Percentiles rank a stretch among this genome's conserved stretches.
phyloP scores from a whole-genome alignment of 2,888 invertebrate species.

The Sesia apiformis region DNA sequence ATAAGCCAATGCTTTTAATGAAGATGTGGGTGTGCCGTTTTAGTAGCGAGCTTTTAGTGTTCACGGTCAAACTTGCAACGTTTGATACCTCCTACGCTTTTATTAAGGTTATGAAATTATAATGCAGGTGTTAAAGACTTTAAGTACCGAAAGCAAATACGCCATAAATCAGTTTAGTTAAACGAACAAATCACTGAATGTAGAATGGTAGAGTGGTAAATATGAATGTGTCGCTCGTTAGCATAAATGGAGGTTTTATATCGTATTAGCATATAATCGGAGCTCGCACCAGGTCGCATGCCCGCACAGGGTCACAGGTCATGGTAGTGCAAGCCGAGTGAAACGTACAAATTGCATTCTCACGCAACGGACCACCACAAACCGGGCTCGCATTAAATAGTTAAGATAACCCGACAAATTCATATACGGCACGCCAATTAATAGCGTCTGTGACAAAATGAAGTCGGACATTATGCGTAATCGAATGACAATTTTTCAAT shows the following conservation, averaged over 20 bases:
- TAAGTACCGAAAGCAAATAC: too few species aligned
- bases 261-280: conserved; percentile 56
- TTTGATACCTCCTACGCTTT: background rate
- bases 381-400: conserved; percentile 11
- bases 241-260: conserved; percentile 35
- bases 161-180: too few species aligned
- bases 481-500: conserved; percentile 16
- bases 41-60: background rate
- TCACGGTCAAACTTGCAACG: background rate
- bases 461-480: background rate
- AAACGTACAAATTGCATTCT: conserved; percentile 52
- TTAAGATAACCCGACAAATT: conserved; percentile 14
- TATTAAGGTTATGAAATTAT: background rate
- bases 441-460: background rate
- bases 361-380: conserved; percentile 35
- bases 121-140: too few species aligned
- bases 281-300: conserved; percentile 13
- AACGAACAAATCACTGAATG: too few species aligned
- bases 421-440: conserved; percentile 1
- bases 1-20: conserved; percentile 61
- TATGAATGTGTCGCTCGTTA: conserved; percentile 19
- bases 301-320: conserved; percentile 34
- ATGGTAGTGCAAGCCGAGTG: conserved; percentile 18
- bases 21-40: conserved; percentile 62
- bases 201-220: background rate